These are phyloP conservation scores for Stegodyphus dumicola DNA, from an alignment of 1,140 invertebrate species.

Conservation along the genomic window DNA sequence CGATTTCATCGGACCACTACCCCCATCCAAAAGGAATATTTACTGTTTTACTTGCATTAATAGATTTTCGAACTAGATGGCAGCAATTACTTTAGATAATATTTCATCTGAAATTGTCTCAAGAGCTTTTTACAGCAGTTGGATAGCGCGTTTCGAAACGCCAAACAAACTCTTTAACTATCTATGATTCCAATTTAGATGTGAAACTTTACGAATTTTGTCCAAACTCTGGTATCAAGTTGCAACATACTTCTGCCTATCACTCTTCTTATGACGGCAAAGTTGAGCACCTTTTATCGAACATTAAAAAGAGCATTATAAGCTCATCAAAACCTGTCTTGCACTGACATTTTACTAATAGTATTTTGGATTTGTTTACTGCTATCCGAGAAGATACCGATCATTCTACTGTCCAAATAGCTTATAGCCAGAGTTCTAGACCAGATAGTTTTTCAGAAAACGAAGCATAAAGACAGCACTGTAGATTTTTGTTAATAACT, in stretches of 20 bases:
- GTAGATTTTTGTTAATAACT: slow-evolving; percentile 7
- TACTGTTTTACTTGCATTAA: neutral
- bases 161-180: slow-evolving; percentile 48
- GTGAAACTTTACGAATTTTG: neutral
- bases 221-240: neutral
- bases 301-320: neutral
- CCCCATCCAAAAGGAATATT: neutral
- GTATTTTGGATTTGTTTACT: neutral
- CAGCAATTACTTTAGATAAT: neutral
- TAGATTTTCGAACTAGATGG: too few species aligned
- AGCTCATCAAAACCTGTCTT: neutral
- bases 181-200: slow-evolving; percentile 5
- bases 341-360: neutral
- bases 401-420: slow-evolving; percentile 16
- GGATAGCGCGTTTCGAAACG: slow-evolving; percentile 1
- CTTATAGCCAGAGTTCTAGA: slow-evolving; percentile 9
- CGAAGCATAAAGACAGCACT: neutral
- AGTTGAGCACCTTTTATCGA: neutral
- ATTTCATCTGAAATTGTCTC: neutral
- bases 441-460: slow-evolving; percentile 18
- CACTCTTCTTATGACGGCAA: slow-evolving; percentile 54
- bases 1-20: neutral
- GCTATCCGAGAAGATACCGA: neutral
- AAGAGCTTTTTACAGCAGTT: slow-evolving; percentile 7
- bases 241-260: neutral